These are phyloP conservation scores for Ormyrus labotus DNA, from an alignment of 2,888 invertebrate species.

Conservation along the genomic window DNA sequence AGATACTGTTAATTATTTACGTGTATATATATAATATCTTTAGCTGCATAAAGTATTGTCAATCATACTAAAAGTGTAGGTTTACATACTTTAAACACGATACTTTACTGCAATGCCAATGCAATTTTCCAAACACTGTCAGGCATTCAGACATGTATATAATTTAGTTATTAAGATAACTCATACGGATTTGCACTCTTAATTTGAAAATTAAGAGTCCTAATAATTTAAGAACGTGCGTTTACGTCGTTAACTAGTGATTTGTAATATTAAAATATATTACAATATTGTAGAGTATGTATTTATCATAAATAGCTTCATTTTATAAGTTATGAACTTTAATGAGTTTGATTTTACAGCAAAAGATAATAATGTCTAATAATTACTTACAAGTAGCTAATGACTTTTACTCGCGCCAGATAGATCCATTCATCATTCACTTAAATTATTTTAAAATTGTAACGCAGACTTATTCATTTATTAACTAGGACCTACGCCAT, in stretches of 20 bases:
- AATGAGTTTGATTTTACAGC: slow-evolving; percentile 10
- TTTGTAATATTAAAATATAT: slow-evolving; percentile 40
- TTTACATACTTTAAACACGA: slow-evolving; percentile 54
- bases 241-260: slow-evolving; percentile 19
- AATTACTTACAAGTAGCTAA: slow-evolving; percentile 43
- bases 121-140: slow-evolving; percentile 41
- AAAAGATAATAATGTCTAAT: slow-evolving; percentile 23
- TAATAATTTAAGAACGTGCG: slow-evolving; percentile 27
- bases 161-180: slow-evolving; percentile 59
- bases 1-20: slow-evolving; percentile 56
- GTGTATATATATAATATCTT: slow-evolving; percentile 55
- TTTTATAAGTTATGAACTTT: slow-evolving; percentile 26
- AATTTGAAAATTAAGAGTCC: slow-evolving; percentile 35
- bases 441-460: slow-evolving; percentile 44
- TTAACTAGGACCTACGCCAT: slow-evolving; percentile 9
- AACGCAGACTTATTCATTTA: slow-evolving; percentile 33
- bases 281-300: slow-evolving; percentile 31
- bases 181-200: slow-evolving; percentile 36
- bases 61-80: slow-evolving; percentile 53
- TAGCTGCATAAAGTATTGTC: slow-evolving; percentile 54
- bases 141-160: slow-evolving; percentile 58
- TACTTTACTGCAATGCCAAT: slow-evolving; percentile 41
- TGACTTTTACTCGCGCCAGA: slow-evolving; percentile 42
- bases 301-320: slow-evolving; percentile 34
- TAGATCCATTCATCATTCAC: slow-evolving; percentile 34